Evolutionary conservation across 2,888 invertebrate species (phyloP), one percentile per base, ranked within the genome.

Genomic region (Galerucella nymphaeae): DNA sequence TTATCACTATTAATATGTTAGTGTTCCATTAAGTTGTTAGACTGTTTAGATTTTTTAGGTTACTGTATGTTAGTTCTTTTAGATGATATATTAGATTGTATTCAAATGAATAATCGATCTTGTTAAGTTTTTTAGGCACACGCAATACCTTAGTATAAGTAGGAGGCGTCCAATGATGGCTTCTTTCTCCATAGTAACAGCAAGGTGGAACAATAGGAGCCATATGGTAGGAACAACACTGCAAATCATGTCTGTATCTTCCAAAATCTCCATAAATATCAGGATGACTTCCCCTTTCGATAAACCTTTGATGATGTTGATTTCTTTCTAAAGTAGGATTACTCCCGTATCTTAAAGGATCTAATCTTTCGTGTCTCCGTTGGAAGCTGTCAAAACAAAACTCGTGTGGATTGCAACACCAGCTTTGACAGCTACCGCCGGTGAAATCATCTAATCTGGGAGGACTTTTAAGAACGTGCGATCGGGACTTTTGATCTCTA

Each of bases 401-500:
- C 14, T 82, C 82, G 58, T 78, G 79, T 11, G 78, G 80, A 55
- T 75, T 84, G 75, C 86, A 86, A 76, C 85, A 86, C 84, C 85
- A 86, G 65, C 80, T 83, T 73, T 85, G 84, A 71, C 85, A 86
- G 1, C 62, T 30, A 30, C 64, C 45, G 14, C 71, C 66, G 0
- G 79, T 76, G 73, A 83, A 85, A 69, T 86, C 86, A 13, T 86
- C 86, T 30, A 84, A 78, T 63, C 83, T 80, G 5, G 85, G 84
- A 6, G 86, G 85, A 72, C 83, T 84, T 74, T 86, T 85, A 30
- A 83, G 77, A 10, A 90, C 87, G 82, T 90, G 85, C 41, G 91
- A 92, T 77, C 90, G 88, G 67, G 90, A 89, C 84, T 91, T 92
- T 67, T 90, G 90, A 82, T 92, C 92, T 55, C 92, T 87, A 77